Base-by-base conservation (phyloP, 2,888 invertebrate species). In the Spialia ferax region DNA sequence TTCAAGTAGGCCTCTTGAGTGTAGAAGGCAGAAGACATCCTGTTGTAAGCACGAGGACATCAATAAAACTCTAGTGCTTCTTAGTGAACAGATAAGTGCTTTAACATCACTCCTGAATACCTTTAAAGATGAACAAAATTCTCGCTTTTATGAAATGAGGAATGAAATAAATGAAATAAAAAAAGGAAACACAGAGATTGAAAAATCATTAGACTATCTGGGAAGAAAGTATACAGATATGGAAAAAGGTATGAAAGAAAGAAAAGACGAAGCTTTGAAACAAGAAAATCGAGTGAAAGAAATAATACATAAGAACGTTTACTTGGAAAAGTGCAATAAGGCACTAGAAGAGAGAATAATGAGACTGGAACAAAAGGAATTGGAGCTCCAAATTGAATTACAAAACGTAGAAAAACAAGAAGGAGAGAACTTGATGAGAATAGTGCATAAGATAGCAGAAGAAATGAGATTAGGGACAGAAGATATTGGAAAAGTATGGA, bases 301-400 rank as follows among this genome's bases (percentile, higher is more conserved):
- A 11, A 0, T 62, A 11, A 54, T 54, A 2, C 1, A 62, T 26
- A 62, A 35, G 54, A 54, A 38, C 7, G 6, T 62, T 23, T 62
- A 62, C 26, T 8, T 62, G 0, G 62, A 62, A 20, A 62, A 62
- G 26, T 38, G 26, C 6, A 62, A 54, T 52, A 62, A 35, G 7
- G 54, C 62, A 10, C 8, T 62, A 11, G 62, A 62, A 38, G 62
- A 62, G 15, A 52, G 62, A 54, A 10, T 65, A 32, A 48, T 65
- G 50, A 57, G 35, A 18, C 6, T 67, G 8, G 67, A 68, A 42
- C 54, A 62, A 26, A 68, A 57, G 38, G 68, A 68, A 38, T 18
- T 55, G 6, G 52, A 68, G 10, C 2, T 29, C 22, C 18, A 57
- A 3, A 22, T 65, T 38, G 65, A 65, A n/a, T 23, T 65, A 26